Evolutionary conservation across 1,140 invertebrate species (phyloP).

Genomic region (Drosophila rufa): DNA sequence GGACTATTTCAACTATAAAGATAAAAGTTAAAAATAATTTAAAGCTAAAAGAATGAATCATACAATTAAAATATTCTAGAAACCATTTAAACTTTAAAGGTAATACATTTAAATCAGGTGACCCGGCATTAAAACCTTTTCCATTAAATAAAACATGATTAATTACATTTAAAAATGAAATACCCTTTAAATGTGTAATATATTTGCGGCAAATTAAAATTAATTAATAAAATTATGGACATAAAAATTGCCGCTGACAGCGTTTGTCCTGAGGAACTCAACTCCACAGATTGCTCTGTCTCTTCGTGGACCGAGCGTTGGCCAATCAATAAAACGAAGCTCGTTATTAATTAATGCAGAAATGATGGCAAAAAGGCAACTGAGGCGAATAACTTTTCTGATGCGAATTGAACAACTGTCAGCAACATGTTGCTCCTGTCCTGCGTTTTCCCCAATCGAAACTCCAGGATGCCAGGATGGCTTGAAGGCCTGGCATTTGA

Average conservation of each 20-base stretch:
- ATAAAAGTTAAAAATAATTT: too few species aligned
- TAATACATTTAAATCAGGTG: not conserved
- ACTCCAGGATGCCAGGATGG: conserved; percentile 7
- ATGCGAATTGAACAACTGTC: conserved; percentile 77
- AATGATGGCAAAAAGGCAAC: conserved; percentile 56
- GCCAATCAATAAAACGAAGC: conserved; percentile 66
- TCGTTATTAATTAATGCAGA: conserved; percentile 78
- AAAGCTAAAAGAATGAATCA: too few species aligned
- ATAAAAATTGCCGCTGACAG: conserved; percentile 61
- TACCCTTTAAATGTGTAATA: not conserved
- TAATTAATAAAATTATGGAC: conserved; percentile 63
- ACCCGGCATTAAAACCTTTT: too few species aligned
- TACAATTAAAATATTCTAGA: too few species aligned
- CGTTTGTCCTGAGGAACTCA: conserved; percentile 50
- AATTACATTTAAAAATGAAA: not conserved
- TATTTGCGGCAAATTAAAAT: conserved; percentile 16
- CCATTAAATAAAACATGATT: not conserved
- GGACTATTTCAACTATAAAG: too few species aligned
- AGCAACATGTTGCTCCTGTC: conserved; percentile 67
- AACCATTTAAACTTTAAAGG: too few species aligned
- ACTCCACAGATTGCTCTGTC: conserved; percentile 52
- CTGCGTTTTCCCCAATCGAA: conserved; percentile 5
- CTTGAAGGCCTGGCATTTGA: conserved; percentile 55
- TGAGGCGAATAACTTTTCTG: conserved; percentile 55
- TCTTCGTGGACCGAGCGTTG: conserved; percentile 43